Conservation (phyloP, 2,113 vertebrate species). For the Callaeas wilsoni region DNA sequence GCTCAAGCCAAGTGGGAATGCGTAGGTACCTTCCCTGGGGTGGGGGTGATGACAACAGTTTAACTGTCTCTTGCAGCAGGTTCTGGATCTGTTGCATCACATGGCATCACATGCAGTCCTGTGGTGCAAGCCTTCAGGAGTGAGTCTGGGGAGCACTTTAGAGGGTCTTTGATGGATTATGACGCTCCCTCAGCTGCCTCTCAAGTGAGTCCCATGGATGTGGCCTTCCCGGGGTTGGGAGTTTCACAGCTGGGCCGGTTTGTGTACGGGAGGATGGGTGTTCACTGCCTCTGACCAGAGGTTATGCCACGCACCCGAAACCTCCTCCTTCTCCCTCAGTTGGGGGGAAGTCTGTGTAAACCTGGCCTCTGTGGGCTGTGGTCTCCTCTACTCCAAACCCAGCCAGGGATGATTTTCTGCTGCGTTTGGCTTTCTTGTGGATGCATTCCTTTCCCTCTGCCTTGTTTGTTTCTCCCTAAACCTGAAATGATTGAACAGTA, state of each 20-base stretch:
- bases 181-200: neutral
- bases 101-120: neutral
- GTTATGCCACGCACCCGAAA: neutral
- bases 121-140: neutral
- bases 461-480: neutral
- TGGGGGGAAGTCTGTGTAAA: neutral
- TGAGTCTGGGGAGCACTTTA: neutral
- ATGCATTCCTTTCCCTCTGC: neutral
- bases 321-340: neutral
- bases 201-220: neutral
- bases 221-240: neutral
- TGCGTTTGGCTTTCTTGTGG: neutral
- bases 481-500: neutral
- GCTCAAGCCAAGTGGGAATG: neutral
- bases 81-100: neutral
- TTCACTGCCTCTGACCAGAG: neutral
- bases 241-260: neutral
- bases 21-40: neutral
- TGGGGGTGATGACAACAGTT: rapidly evolving
- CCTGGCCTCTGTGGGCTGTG: neutral
- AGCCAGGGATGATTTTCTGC: neutral
- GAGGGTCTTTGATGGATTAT: neutral
- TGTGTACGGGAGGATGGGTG: neutral
- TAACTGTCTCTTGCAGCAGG: neutral
- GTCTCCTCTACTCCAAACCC: neutral